Conservation (phyloP, 1,140 invertebrate genomes). For the Diploscapter pachys region DNA sequence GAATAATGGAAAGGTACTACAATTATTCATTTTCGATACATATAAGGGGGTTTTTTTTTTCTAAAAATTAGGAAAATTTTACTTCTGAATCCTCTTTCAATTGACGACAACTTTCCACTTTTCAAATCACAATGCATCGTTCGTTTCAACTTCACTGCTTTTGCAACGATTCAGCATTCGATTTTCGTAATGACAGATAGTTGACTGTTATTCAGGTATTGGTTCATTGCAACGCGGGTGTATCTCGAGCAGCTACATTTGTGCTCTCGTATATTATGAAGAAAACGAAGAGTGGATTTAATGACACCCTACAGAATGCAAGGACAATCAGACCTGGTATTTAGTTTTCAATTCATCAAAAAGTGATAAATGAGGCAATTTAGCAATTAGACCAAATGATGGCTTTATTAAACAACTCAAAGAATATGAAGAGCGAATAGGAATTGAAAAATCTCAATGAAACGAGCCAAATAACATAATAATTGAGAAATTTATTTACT, state of each 20-base stretch:
- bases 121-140: too few relatives aligned
- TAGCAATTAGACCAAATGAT: slow-evolving; percentile 73
- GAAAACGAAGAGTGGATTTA: slow-evolving; percentile 66
- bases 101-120: background rate
- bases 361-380: slow-evolving; percentile 54
- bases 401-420: slow-evolving; percentile 73
- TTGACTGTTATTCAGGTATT: slow-evolving; percentile 67
- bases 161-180: background rate
- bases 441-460: too few relatives aligned
- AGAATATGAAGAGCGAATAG: too few relatives aligned
- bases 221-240: slow-evolving; percentile 85
- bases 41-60: slow-evolving; percentile 2
- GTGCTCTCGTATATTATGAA: slow-evolving; percentile 79
- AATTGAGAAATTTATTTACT: too few relatives aligned
- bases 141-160: too few relatives aligned
- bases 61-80: background rate
- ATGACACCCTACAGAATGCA: slow-evolving; percentile 64
- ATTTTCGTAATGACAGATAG: background rate
- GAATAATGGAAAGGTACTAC: slow-evolving; percentile 46
- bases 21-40: background rate
- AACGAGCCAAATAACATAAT: too few relatives aligned
- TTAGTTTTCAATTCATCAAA: background rate
- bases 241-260: slow-evolving; percentile 78
- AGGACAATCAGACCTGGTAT: slow-evolving; percentile 4
- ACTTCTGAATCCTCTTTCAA: background rate